Base-by-base conservation (phyloP, 2,113 vertebrate species). In the Albula goreensis region DNA sequence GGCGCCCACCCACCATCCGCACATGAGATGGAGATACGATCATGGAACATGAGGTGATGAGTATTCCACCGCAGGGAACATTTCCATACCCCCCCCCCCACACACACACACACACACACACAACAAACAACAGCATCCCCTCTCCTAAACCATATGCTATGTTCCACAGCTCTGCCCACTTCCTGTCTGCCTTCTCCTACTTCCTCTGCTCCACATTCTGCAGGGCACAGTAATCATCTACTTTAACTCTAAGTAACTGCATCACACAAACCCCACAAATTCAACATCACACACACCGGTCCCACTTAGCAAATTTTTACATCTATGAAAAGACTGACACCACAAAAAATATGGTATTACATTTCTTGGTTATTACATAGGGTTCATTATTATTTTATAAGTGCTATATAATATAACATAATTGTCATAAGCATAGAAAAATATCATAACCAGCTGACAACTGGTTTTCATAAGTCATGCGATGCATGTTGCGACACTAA, bases 31-130 rank as follows among this genome's bases (percentile, higher is more conserved):
- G 70, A 70, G 74, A 56, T 53, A 51, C 48, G 53, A 80, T 50
- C n/a, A 48, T 60, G 84, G 66, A 11, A 85, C n/a, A 77, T 80
- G 84, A 81, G 84, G 53, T 60, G 84, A 85, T 56, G 49, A 48
- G 17, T 50, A 22, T 80, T 78, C 84, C 31, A 53, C 31, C 12
- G 12, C 51, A 48, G 51, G 49, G 56, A 25, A 84, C 31, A 41
- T 41, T 41, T 1, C 31, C 31, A 56, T 74, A 8, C 70, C 70
- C 10, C 22, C 52, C 41, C n/a, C 7, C 49, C n/a, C 56, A 41
- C 31, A 41, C 31, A 41, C 60, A 4, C 60, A 4, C 17, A 15
- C 17, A 66, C 22, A 7, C 60, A 19, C 15, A 19, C 80, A 22
- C 50, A 48, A 49, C 8, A n/a, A 12, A 19, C 78, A 19, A 63